Conservation (phyloP, 2,888 invertebrate species). For the Drosophila macrospina region DNA sequence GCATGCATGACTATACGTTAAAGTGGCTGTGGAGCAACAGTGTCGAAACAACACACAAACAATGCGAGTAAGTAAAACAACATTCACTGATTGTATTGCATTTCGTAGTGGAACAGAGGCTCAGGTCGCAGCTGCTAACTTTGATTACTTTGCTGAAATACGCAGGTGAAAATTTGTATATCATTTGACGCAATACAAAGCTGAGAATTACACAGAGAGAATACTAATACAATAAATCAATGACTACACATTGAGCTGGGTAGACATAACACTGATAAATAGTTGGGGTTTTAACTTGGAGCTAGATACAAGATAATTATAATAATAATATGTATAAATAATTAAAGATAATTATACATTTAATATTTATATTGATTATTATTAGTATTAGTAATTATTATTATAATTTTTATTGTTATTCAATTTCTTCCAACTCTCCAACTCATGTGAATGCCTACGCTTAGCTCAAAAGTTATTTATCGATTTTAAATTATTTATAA, state of each 20-base stretch:
- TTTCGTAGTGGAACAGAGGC: slow-evolving; percentile 50
- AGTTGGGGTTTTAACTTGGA: too few relatives aligned
- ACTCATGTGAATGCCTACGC: too few relatives aligned
- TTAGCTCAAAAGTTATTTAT: too few relatives aligned
- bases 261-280: too few relatives aligned
- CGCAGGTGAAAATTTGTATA: slow-evolving; percentile 14
- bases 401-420: too few relatives aligned
- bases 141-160: slow-evolving; percentile 57
- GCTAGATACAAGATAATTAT: too few relatives aligned
- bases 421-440: too few relatives aligned
- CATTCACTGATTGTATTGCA: slow-evolving; percentile 56
- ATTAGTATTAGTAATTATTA: too few relatives aligned
- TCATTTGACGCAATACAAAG: slow-evolving; percentile 33
- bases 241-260: background rate
- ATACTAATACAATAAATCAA: slow-evolving; percentile 51
- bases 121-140: slow-evolving; percentile 61
- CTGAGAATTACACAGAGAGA: slow-evolving; percentile 39
- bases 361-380: background rate
- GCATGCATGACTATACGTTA: slow-evolving; percentile 11
- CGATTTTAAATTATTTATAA: too few relatives aligned
- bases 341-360: background rate
- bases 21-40: slow-evolving; percentile 42
- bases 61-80: slow-evolving; percentile 12
- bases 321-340: too few relatives aligned
- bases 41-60: slow-evolving; percentile 59